Percentiles rank a stretch among this genome's conserved stretches.
Evolutionary conservation across 2,888 invertebrate species (phyloP).

Genomic region (Heterodera filipjevi): DNA sequence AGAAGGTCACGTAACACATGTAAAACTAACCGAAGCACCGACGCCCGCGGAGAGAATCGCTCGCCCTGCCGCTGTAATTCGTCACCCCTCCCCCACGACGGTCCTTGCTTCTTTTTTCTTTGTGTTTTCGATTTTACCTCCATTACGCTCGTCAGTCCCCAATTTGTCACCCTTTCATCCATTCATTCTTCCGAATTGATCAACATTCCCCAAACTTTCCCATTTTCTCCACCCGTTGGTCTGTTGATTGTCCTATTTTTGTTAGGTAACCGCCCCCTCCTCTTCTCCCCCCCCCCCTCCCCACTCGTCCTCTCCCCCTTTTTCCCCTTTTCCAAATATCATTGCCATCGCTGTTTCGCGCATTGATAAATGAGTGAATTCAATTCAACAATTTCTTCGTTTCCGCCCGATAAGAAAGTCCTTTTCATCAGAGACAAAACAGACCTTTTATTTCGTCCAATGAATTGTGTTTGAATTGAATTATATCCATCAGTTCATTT

Average conservation of each 20-base stretch:
- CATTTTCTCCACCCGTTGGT: background rate
- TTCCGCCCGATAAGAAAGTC: conserved; percentile 1
- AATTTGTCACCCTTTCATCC: background rate
- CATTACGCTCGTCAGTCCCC: conserved; percentile 6
- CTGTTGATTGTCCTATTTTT: background rate
- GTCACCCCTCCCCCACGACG: background rate
- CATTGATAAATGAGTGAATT: background rate
- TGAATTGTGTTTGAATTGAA: background rate
- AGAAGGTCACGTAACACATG: conserved; percentile 1
- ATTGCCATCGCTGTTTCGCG: background rate
- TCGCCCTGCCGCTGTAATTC: background rate
- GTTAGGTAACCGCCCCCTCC: background rate
- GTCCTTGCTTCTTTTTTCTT: conserved; percentile 5
- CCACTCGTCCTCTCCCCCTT: background rate
- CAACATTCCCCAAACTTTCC: background rate
- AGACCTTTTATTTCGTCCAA: background rate
- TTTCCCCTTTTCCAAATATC: background rate
- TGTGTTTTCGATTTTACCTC: conserved; percentile 17
- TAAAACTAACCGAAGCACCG: background rate
- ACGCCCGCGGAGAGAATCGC: background rate
- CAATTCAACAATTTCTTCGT: background rate
- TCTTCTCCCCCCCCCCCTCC: background rate
- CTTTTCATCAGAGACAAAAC: background rate
- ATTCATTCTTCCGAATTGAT: conserved; percentile 18
- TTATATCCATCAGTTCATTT: background rate